Evolutionary conservation across 2,113 vertebrate species (phyloP), one percentile per base, ranked within the genome.

Genomic region (Scolopax mira): DNA sequence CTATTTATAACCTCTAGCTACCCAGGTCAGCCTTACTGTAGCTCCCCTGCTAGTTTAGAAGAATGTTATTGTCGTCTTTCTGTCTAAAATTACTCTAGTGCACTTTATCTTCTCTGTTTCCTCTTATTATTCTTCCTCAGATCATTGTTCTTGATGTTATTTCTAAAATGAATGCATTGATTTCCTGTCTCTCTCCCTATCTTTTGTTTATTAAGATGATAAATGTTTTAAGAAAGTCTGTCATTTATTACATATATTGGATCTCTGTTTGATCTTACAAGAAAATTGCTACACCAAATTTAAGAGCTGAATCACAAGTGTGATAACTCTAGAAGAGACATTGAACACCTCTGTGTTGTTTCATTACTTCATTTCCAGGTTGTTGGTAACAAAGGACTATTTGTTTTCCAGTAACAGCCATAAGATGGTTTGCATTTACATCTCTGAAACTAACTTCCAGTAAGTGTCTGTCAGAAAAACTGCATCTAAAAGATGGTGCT

Each of bases 51-150:
- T 89, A 82, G 31, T 64, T 89, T 48, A 87, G 66, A 82, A 85
- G 78, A 91, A 94, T 87, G 49, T 75, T 79, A 61, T 84, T 91
- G 66, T 89, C 31, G 10, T 62, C 66, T 81, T 84, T 92, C 69
- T 87, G 84, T 94, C 91, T 94, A 91, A 95, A 93, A 94, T 91
- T 69, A 82, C 65, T 78, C 27, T 21, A 19, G 18, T 48, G 48
- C 75, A n/a, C 84, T 92, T 81, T 87, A 85, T 94, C 73, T 79
- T 87, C 85, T 83, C 22, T 41, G 37, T 86, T 96, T 97, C 89
- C 93, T 89, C 70, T 85, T 71, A 91, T 89, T 95, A 85, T 95
- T 95, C 81, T 79, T 77, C 49, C 49, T 89, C 62, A 79, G 64
- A 85, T 95, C 37, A 70, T 91, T 96, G 93, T 93, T 95, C 71